Evolutionary conservation across 2,888 invertebrate genomes (phyloP), one percentile per base, ranked within the genome.

Genomic region (Heliconius cydno): DNA sequence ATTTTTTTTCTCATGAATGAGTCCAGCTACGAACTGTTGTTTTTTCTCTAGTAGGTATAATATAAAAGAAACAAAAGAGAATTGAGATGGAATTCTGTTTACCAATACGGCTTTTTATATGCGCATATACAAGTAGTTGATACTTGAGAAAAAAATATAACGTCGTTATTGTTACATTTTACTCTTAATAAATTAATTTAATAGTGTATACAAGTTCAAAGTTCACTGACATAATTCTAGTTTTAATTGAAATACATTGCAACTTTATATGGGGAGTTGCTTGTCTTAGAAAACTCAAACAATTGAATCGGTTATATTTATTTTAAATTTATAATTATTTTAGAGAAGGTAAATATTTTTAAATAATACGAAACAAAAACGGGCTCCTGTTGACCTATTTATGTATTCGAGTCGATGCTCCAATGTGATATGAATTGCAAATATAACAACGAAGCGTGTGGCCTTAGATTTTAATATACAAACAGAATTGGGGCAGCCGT

Each of bases 391-490:
- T 74, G 82, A 80, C 79, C 79, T 80, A 77, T 79, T 78, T 80
- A 22, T 67, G 46, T 79, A 75, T 67, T 68, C 19, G 72, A 67
- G 65, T 30, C 34, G 34, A 34, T 34, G 34, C 57, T 79, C 65
- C 60, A 70, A 78, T 72, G 72, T 46, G 68, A 81, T 78, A 77
- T 82, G 78, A 81, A 76, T 80, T 80, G 79, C 84, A 81, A 79
- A 81, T 81, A 65, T 71, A 78, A 80, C 81, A 83, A 80, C 78
- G 76, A 81, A 70, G 73, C 79, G 73, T n/a, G 70, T 79, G 81
- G 79, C 83, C 84, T 84, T 84, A 82, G 76, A 79, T 82, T 79
- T 82, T 75, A 81, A 83, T 81, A 66, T 81, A 80, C 79, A 76
- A 70, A 74, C 77, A 67, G 63, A 84, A 83, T 79, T 82, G 81